phyloP scores from a whole-genome alignment of 2,113 vertebrate genomes.

The Hippoglossus stenolepis region DNA sequence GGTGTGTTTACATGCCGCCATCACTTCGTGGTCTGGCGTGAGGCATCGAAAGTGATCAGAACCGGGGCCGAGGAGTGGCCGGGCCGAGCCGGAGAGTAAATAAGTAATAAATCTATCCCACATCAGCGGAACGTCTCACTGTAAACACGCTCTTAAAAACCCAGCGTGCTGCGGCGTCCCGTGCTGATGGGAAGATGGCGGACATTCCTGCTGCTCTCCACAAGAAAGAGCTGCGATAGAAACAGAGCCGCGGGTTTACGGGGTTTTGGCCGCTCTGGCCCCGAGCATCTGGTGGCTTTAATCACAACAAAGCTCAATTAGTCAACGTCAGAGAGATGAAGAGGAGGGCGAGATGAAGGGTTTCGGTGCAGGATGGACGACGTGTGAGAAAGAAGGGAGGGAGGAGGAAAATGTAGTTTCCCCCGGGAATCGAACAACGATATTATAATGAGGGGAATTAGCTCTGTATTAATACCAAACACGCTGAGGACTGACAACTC shows the following conservation, averaged over 20 bases:
- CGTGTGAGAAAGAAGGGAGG: constrained; percentile 37
- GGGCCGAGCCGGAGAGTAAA: constrained; percentile 73
- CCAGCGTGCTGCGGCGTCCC: constrained; percentile 57
- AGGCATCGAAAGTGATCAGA: constrained; percentile 76
- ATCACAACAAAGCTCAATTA: constrained; percentile 70
- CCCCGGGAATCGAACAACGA: not conserved
- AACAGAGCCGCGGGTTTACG: constrained; percentile 58
- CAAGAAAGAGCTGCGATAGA: constrained; percentile 64
- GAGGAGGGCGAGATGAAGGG: constrained; percentile 31
- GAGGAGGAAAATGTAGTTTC: constrained; percentile 29
- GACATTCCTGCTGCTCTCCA: constrained; percentile 72
- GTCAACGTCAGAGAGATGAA: constrained; percentile 51
- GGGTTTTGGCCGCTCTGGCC: constrained; percentile 36
- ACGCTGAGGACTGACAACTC: not conserved
- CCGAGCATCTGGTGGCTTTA: constrained; percentile 73
- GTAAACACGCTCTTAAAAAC: constrained; percentile 74
- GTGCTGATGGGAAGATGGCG: constrained; percentile 67
- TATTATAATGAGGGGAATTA: constrained; percentile 11
- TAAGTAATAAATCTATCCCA: constrained; percentile 81
- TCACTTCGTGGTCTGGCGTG: constrained; percentile 72
- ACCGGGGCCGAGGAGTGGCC: constrained; percentile 51
- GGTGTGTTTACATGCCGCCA: constrained; percentile 75
- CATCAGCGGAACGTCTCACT: constrained; percentile 67
- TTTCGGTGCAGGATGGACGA: constrained; percentile 12
- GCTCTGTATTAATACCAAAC: not conserved